phyloP scores from a whole-genome alignment of 1,140 invertebrate species.

The Drosophila nebulosa region DNA sequence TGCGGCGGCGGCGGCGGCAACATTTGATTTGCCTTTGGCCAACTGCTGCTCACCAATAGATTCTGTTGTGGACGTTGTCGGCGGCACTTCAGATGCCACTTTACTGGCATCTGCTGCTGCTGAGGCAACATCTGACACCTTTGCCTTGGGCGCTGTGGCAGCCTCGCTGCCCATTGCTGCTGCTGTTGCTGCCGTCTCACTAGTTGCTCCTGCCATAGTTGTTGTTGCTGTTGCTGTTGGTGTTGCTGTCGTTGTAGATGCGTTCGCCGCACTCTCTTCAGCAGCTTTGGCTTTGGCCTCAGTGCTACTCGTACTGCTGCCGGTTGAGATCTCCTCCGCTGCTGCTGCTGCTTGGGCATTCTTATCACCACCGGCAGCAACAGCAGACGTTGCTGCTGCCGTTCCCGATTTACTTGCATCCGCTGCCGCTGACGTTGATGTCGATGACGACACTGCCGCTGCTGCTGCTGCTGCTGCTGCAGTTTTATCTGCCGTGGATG shows the following conservation, averaged over 20 bases:
- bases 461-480: slow-evolving; percentile 13
- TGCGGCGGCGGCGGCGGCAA: slow-evolving; percentile 3
- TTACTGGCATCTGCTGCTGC: slow-evolving; percentile 12
- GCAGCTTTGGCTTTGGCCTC: slow-evolving; percentile 27
- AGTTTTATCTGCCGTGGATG: slow-evolving; percentile 4
- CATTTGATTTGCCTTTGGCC: slow-evolving; percentile 28
- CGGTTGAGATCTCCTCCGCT: slow-evolving; percentile 48
- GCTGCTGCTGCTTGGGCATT: slow-evolving; percentile 26
- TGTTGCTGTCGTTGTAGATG: slow-evolving; percentile 6
- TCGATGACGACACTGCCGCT: not conserved
- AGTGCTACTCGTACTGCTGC: slow-evolving; percentile 22
- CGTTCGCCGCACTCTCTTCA: slow-evolving; percentile 25
- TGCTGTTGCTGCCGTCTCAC: not conserved
- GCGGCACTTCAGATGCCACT: slow-evolving; percentile 11
- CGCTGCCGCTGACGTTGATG: not conserved
- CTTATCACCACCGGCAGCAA: slow-evolving; percentile 5
- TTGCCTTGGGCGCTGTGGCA: slow-evolving; percentile 13
- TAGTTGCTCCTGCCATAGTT: slow-evolving; percentile 1
- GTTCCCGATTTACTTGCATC: not conserved
- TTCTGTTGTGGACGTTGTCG: not conserved
- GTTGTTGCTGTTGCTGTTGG: not conserved
- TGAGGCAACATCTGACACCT: not conserved
- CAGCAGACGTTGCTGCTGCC: not conserved
- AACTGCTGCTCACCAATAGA: slow-evolving; percentile 16
- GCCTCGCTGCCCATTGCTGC: not conserved